Percentiles rank a stretch among this genome's conserved stretches.
These are phyloP conservation scores for Drosophila nr. perissopoda DNA, from an alignment of 2,888 invertebrate species.

Conservation along the genomic window DNA sequence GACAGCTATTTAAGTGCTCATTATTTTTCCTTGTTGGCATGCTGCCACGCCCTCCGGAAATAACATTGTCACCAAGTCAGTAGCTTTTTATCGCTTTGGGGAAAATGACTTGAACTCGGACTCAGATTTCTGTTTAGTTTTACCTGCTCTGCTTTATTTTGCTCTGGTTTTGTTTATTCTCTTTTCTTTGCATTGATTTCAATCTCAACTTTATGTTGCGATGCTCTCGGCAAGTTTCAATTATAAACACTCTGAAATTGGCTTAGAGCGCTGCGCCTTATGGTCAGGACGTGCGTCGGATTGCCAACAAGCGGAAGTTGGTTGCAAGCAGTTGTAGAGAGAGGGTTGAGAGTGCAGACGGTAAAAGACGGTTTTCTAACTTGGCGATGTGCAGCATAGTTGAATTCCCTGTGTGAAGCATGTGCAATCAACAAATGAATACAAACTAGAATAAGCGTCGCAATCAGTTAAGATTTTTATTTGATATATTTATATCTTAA, in stretches of 20 bases:
- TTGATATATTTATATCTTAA: neutral
- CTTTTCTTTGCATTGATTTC: constrained; percentile 1
- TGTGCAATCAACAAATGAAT: constrained; percentile 8
- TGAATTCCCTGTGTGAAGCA: constrained; percentile 2
- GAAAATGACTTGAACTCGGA: constrained; percentile 42
- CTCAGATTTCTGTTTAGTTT: constrained; percentile 30
- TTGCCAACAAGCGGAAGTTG: constrained; percentile 48
- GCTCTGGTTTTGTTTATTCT: constrained; percentile 15
- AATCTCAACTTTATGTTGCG: constrained; percentile 5
- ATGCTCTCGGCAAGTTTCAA: constrained; percentile 49
- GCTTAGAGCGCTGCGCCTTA: constrained; percentile 59
- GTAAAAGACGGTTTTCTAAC: neutral
- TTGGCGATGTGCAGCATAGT: constrained; percentile 6
- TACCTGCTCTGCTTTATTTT: constrained; percentile 19
- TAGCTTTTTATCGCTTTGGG: constrained; percentile 59
- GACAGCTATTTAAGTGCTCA: constrained; percentile 46
- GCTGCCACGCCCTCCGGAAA: constrained; percentile 50
- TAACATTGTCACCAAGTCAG: constrained; percentile 71
- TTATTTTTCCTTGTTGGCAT: constrained; percentile 31
- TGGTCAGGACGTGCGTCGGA: constrained; percentile 56
- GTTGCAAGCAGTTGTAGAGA: constrained; percentile 26
- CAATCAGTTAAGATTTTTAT: neutral
- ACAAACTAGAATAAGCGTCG: neutral
- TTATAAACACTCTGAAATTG: constrained; percentile 67
- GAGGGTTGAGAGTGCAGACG: neutral